A percentile compares a stretch with the other conserved stretches of the same genome.
Conservation (phyloP, 2,113 vertebrate species). For the Sarotherodon lohbergeri region DNA sequence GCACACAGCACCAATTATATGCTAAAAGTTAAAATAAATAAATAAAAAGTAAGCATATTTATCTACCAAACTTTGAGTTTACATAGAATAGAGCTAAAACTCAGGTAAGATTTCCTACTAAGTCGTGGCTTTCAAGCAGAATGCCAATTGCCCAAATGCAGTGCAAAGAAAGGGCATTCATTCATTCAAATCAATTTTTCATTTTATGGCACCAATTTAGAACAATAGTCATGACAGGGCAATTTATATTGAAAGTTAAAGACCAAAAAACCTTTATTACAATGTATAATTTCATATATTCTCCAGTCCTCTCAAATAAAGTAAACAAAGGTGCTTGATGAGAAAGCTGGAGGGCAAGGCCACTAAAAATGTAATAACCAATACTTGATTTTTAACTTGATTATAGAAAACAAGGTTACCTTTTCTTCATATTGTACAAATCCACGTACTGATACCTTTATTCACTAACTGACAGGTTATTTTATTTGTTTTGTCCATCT, state of each 20-base stretch:
- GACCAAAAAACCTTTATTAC: background rate
- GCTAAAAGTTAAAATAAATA: background rate
- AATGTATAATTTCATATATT: background rate
- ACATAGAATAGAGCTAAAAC: background rate
- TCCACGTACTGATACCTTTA: background rate
- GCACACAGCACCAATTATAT: background rate
- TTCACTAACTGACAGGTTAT: background rate
- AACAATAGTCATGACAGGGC: background rate
- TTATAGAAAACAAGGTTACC: background rate
- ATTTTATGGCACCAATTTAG: background rate
- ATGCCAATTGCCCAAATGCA: background rate
- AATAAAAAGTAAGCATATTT: background rate
- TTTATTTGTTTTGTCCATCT: background rate
- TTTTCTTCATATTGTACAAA: background rate
- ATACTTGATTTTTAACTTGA: background rate
- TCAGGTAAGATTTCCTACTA: background rate
- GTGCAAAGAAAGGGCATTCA: background rate
- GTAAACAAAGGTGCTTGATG: background rate
- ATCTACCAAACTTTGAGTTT: background rate
- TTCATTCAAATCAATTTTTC: background rate
- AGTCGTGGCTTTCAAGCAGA: background rate
- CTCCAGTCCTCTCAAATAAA: background rate
- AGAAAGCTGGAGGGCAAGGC: background rate
- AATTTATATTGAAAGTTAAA: background rate
- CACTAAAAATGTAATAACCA: background rate